Evolutionary conservation across 2,113 vertebrate species (phyloP).

Genomic region (Hippoglossus stenolepis): DNA sequence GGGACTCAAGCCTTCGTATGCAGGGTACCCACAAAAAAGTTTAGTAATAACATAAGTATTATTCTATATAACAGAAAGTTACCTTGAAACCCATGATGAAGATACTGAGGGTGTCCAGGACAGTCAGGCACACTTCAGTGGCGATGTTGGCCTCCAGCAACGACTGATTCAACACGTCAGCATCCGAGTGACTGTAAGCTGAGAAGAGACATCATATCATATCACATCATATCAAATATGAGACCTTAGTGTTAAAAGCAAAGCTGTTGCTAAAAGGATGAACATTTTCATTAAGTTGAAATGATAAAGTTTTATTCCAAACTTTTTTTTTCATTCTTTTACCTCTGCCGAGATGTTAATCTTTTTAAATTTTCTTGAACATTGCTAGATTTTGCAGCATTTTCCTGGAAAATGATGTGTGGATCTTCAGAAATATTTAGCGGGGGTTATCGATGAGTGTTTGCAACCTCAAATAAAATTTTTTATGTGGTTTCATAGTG

Average conservation of each 20-base stretch:
- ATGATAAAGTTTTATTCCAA: conserved; percentile 60
- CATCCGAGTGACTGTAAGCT: conserved; percentile 97
- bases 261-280: conserved; percentile 42
- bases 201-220: conserved; percentile 53
- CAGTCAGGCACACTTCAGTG: conserved; percentile 96
- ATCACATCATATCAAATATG: not conserved
- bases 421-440: too few relatives aligned
- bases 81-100: conserved; percentile 99
- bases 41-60: too few relatives aligned
- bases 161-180: conserved; percentile 95
- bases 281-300: conserved; percentile 16
- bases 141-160: conserved; percentile 96
- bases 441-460: too few relatives aligned
- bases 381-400: too few relatives aligned
- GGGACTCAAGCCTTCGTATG: too few relatives aligned
- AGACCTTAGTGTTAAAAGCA: conserved; percentile 42
- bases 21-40: too few relatives aligned
- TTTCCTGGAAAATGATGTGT: too few relatives aligned
- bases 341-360: too few relatives aligned
- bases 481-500: too few relatives aligned
- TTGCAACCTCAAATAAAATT: too few relatives aligned
- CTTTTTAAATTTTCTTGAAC: too few relatives aligned
- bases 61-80: conserved; percentile 10
- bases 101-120: conserved; percentile 94
- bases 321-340: not conserved